Evolutionary conservation across 1,140 invertebrate genomes (phyloP).

Genomic region (Spodoptera frugiperda): DNA sequence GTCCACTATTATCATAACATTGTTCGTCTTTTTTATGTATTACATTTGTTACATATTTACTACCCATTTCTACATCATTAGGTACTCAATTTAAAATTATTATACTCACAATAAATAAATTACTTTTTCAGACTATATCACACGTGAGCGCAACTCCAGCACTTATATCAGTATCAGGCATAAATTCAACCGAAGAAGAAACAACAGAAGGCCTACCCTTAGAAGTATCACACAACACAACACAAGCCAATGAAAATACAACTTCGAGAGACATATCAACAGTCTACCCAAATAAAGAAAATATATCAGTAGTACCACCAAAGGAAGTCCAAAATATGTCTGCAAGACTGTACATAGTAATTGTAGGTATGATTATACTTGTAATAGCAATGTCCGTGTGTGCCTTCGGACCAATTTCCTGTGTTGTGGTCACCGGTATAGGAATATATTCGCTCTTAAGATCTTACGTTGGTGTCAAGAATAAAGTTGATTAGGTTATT

Average conservation of each 20-base stretch:
- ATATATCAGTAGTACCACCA: neutral
- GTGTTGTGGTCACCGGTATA: slow-evolving; percentile 54
- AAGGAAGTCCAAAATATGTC: slow-evolving; percentile 42
- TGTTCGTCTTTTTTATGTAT: too few relatives aligned
- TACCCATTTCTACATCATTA: too few relatives aligned
- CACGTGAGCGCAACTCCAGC: slow-evolving; percentile 60
- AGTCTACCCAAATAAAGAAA: neutral
- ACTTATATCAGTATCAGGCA: slow-evolving; percentile 53
- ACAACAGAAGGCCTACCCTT: neutral
- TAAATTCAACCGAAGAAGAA: neutral
- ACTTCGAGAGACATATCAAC: neutral
- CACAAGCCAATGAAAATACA: neutral
- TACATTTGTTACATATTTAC: too few relatives aligned
- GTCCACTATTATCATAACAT: neutral
- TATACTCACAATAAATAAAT: neutral
- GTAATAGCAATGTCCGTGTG: slow-evolving; percentile 55
- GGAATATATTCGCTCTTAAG: slow-evolving; percentile 51
- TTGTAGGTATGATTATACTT: slow-evolving; percentile 56
- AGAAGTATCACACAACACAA: neutral
- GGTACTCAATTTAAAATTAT: too few relatives aligned
- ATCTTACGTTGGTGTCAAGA: slow-evolving; percentile 39
- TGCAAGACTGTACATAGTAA: slow-evolving; percentile 51
- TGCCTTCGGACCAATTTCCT: slow-evolving; percentile 57
- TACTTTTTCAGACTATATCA: slow-evolving; percentile 69
- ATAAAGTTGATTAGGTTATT: slow-evolving; percentile 22